These are phyloP conservation scores for Oligia fasciuncula DNA, from an alignment of 2,888 invertebrate species.

Conservation along the genomic window DNA sequence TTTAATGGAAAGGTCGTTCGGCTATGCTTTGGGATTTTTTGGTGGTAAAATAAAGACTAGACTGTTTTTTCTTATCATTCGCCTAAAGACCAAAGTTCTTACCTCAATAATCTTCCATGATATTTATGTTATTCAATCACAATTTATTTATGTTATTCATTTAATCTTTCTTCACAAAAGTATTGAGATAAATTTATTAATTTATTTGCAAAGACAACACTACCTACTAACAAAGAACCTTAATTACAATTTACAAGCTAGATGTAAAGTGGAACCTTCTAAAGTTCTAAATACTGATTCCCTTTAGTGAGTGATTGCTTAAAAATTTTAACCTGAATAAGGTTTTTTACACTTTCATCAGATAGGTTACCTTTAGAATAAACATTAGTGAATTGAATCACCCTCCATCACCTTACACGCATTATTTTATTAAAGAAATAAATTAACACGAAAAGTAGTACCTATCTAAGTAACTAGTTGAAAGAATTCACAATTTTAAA, in stretches of 20 bases:
- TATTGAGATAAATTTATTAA: too few relatives aligned
- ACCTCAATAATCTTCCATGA: too few relatives aligned
- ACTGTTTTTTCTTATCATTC: too few relatives aligned
- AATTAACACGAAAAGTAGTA: background rate
- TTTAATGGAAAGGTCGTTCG: slow-evolving; percentile 58
- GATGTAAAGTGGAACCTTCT: background rate
- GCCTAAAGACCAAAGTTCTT: too few relatives aligned
- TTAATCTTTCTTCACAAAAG: too few relatives aligned
- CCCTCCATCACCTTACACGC: background rate
- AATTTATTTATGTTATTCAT: too few relatives aligned
- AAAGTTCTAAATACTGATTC: too few relatives aligned
- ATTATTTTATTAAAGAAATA: background rate
- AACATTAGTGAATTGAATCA: background rate
- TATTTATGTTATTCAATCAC: too few relatives aligned
- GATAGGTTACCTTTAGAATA: background rate
- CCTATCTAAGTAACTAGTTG: background rate
- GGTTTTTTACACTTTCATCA: background rate
- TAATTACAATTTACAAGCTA: too few relatives aligned
- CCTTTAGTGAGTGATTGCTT: background rate
- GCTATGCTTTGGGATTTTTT: slow-evolving; percentile 35
- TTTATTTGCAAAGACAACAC: too few relatives aligned
- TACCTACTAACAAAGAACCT: too few relatives aligned
- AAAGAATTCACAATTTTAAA: background rate
- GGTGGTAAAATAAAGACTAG: background rate
- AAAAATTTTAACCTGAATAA: background rate